phyloP scores from a whole-genome alignment of 2,888 invertebrate genomes.

The Ernsta delagoae region DNA sequence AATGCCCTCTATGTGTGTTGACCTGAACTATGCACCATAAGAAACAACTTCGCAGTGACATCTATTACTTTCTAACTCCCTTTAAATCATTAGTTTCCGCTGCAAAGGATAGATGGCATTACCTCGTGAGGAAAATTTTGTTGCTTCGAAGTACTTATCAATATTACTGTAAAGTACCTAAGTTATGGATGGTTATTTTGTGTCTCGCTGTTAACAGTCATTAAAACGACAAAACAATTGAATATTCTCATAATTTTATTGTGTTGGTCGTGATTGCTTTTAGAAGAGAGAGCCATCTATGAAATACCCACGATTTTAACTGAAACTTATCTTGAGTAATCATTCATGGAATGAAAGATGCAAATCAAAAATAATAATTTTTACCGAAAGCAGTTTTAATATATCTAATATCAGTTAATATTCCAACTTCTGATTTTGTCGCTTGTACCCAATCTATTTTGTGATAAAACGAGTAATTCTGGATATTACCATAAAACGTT shows the following conservation, averaged over 20 bases:
- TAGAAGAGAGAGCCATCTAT: background rate
- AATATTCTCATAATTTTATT: too few species aligned
- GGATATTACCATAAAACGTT: background rate
- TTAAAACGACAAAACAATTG: background rate
- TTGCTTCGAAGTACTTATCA: background rate
- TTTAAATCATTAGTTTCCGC: background rate
- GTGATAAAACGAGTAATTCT: background rate
- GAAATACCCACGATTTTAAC: background rate
- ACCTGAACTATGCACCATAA: background rate
- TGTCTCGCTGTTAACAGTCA: too few species aligned
- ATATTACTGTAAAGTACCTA: too few species aligned
- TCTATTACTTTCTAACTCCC: background rate
- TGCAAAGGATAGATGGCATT: background rate
- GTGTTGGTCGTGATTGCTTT: background rate
- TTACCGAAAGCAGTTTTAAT: too few species aligned
- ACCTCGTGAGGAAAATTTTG: background rate
- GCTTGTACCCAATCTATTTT: background rate
- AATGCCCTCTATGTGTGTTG: background rate
- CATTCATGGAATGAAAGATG: background rate
- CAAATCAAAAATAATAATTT: too few species aligned
- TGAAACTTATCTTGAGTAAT: background rate
- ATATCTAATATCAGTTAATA: too few species aligned
- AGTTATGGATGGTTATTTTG: too few species aligned
- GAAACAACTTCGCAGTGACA: background rate
- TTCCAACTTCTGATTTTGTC: background rate